A percentile compares a stretch with the other conserved stretches of the same genome.
These are phyloP conservation scores for Collichthys lucidus DNA, from an alignment of 2,113 vertebrate genomes.

Conservation along the genomic window DNA sequence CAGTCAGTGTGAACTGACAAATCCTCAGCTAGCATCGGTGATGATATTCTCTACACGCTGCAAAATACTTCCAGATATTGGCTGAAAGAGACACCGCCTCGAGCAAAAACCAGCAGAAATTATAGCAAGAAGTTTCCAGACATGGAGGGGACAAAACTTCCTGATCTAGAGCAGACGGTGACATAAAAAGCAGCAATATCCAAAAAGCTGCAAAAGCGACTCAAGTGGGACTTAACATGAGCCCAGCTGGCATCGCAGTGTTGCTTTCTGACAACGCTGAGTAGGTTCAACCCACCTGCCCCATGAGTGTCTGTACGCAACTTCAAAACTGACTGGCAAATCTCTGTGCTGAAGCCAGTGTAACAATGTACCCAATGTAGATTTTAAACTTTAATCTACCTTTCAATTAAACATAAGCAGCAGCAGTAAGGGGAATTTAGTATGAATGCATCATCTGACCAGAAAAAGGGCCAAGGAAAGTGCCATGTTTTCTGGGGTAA, in stretches of 20 bases:
- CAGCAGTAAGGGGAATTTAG: conserved; percentile 22
- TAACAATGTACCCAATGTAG: conserved; percentile 57
- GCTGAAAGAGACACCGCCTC: background rate
- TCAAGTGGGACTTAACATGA: background rate
- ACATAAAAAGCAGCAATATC: conserved; percentile 6
- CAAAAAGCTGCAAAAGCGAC: background rate
- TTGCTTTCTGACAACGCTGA: background rate
- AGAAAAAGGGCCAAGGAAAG: background rate
- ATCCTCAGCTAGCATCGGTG: background rate
- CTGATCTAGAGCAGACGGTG: background rate
- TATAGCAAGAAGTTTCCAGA: background rate
- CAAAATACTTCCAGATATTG: background rate
- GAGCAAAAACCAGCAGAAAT: background rate
- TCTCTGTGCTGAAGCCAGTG: background rate
- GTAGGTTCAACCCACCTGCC: conserved; percentile 7
- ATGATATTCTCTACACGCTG: background rate
- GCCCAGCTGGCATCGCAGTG: background rate
- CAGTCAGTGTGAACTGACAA: background rate
- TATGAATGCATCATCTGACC: conserved; percentile 11
- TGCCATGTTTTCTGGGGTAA: background rate
- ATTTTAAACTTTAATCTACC: conserved; percentile 60
- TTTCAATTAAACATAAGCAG: conserved; percentile 62
- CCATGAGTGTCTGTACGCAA: background rate
- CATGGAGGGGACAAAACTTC: background rate
- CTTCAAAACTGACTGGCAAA: conserved; percentile 14